Conservation (phyloP, 1,140 invertebrate species). For the Macrotrachela quadricornifera region DNA sequence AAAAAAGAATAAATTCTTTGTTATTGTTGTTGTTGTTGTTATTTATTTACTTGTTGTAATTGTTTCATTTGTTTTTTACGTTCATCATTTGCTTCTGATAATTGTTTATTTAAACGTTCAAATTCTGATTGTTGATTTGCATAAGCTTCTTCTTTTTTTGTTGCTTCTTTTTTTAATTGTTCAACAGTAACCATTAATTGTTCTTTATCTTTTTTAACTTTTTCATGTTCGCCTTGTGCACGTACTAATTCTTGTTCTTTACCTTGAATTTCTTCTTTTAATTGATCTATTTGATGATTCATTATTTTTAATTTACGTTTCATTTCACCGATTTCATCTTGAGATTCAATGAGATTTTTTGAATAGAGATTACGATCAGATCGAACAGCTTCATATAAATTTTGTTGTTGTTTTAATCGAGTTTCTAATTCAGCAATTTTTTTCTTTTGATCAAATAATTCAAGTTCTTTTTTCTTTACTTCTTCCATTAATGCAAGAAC, state of each 20-base stretch:
- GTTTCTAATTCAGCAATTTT: constrained; percentile 39
- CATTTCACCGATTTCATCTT: constrained; percentile 42
- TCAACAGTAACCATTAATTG: constrained; percentile 34
- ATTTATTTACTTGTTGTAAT: constrained; percentile 33
- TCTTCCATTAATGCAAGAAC: constrained; percentile 34
- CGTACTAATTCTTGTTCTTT: constrained; percentile 40
- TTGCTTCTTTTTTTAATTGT: constrained; percentile 25
- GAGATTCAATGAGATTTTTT: constrained; percentile 36
- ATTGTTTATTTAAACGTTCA: constrained; percentile 31
- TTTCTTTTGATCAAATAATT: constrained; percentile 44
- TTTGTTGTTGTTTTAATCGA: constrained; percentile 40
- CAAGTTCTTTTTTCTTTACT: constrained; percentile 36
- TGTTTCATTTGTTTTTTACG: constrained; percentile 41
- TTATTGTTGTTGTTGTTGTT: neutral
- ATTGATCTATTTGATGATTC: constrained; percentile 41
- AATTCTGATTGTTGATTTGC: constrained; percentile 37
- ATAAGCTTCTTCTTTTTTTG: constrained; percentile 35
- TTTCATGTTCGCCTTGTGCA: constrained; percentile 33
- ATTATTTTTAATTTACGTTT: constrained; percentile 40
- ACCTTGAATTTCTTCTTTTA: constrained; percentile 44
- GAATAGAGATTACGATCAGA: constrained; percentile 40
- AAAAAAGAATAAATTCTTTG: neutral
- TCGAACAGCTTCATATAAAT: constrained; percentile 39
- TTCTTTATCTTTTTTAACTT: constrained; percentile 47
- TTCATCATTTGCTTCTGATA: constrained; percentile 36